phyloP scores from a whole-genome alignment of 2,797 vertebrate genomes.

The Muscicapa comitata region DNA sequence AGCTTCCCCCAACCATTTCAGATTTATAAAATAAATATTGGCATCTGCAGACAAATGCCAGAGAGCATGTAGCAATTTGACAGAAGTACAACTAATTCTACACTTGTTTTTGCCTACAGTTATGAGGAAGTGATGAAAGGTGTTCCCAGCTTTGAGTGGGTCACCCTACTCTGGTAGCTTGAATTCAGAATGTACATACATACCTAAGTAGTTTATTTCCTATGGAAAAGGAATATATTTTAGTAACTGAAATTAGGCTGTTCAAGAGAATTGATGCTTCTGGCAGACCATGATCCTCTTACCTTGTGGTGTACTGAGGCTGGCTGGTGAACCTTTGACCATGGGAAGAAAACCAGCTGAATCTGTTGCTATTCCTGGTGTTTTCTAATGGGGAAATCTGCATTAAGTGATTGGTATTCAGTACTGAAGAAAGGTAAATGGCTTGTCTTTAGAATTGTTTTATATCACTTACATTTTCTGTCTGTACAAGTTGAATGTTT shows the following conservation, averaged over 20 bases:
- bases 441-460: neutral
- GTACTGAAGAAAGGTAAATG: neutral
- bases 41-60: neutral
- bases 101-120: neutral
- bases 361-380: neutral
- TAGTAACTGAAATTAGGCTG: neutral
- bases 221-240: neutral
- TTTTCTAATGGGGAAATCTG: neutral
- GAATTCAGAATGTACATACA: neutral
- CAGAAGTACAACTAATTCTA: neutral
- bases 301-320: neutral
- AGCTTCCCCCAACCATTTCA: neutral
- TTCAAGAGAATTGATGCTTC: neutral
- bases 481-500: neutral
- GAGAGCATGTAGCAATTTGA: neutral
- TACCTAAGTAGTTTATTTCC: neutral
- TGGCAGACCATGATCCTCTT: neutral
- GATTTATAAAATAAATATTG: slow-evolving; percentile 19
- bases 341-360: neutral
- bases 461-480: neutral
- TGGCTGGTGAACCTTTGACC: neutral
- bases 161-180: neutral
- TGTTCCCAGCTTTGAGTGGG: neutral
- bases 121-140: slow-evolving; percentile 25
- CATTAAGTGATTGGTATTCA: neutral